Evolutionary conservation across 2,113 vertebrate genomes (phyloP).

Genomic region (Oreocharis arfaki): DNA sequence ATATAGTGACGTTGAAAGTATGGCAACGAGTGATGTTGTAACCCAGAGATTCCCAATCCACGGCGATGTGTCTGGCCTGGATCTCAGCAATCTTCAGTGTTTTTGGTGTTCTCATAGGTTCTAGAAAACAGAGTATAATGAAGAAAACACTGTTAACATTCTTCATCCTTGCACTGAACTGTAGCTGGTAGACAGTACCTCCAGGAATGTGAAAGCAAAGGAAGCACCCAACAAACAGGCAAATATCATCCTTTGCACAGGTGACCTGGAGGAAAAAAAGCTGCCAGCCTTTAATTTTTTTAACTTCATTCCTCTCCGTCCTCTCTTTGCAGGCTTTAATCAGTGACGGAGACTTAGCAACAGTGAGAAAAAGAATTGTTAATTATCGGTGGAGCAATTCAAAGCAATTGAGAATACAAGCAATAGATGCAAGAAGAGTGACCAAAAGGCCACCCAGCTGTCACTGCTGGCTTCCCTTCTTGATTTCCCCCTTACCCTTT

Average conservation of each 20-base stretch:
- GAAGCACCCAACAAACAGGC: background rate
- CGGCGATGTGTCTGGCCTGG: conserved; percentile 88
- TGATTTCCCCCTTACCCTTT: background rate
- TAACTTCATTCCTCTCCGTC: background rate
- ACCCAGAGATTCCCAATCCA: conserved; percentile 97
- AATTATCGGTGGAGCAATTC: conserved; percentile 2
- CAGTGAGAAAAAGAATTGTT: conserved; percentile 30
- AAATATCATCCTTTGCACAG: background rate
- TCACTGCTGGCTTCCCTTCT: background rate
- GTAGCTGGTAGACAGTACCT: background rate
- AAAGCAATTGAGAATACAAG: background rate
- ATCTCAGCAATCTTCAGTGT: conserved; percentile 95
- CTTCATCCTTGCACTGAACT: background rate
- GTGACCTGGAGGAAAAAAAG: background rate
- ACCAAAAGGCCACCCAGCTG: conserved; percentile 40
- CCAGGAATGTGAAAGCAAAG: background rate
- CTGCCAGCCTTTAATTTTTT: background rate
- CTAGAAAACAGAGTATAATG: conserved; percentile 63
- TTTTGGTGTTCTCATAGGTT: conserved; percentile 97
- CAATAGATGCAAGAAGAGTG: conserved; percentile 30
- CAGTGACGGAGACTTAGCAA: background rate
- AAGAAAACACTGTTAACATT: background rate
- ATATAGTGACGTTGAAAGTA: conserved; percentile 98
- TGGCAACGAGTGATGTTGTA: conserved; percentile 99
- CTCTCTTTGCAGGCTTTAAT: background rate